Evolutionary conservation across 2,888 invertebrate species (phyloP).

Genomic region (Drosophila demipolita): DNA sequence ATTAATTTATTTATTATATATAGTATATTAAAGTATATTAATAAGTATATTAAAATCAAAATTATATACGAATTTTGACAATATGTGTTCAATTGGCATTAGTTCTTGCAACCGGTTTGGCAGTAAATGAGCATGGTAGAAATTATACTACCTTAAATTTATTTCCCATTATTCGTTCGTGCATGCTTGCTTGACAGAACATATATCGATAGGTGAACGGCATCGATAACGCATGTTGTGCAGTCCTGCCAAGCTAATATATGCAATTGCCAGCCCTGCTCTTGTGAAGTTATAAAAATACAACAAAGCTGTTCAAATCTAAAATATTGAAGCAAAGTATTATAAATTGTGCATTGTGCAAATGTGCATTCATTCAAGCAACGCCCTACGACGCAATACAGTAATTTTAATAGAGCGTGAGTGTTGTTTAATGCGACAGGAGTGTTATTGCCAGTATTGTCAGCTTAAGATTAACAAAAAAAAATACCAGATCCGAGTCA

Average conservation of each 20-base stretch:
- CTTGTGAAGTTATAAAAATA: slow-evolving; percentile 45
- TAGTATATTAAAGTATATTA: neutral
- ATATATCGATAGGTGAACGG: slow-evolving; percentile 19
- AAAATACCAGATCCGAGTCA: neutral
- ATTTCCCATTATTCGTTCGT: slow-evolving; percentile 3
- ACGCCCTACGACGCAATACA: neutral
- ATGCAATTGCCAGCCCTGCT: slow-evolving; percentile 54
- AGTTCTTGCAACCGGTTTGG: neutral
- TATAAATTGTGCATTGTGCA: neutral
- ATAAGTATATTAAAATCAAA: neutral
- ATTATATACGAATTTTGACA: neutral
- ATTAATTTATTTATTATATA: neutral
- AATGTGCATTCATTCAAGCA: neutral
- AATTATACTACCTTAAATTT: neutral
- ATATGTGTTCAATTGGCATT: neutral
- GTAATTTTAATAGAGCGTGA: slow-evolving; percentile 12
- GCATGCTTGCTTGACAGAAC: neutral
- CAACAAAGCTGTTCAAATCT: slow-evolving; percentile 37
- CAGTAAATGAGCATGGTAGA: neutral
- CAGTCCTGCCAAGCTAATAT: slow-evolving; percentile 29
- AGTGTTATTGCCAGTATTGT: slow-evolving; percentile 33
- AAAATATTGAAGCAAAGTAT: slow-evolving; percentile 7
- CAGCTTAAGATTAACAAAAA: slow-evolving; percentile 21
- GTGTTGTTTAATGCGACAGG: slow-evolving; percentile 9
- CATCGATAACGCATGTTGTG: slow-evolving; percentile 18